Conservation (phyloP, 2,113 vertebrate species). For the Pelmatolapia mariae region DNA sequence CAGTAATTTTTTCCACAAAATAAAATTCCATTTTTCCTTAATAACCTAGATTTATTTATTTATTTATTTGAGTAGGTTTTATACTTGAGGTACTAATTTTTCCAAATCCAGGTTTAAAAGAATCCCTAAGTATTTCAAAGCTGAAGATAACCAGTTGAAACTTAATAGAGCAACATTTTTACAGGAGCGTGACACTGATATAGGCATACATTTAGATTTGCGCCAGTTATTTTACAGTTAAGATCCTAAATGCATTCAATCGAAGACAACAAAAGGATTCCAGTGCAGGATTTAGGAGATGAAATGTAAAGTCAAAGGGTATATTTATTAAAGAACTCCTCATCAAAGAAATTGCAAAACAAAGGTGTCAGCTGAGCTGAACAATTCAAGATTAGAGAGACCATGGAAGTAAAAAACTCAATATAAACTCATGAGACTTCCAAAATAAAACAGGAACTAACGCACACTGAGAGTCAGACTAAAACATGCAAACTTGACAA, state of each 20-base stretch:
- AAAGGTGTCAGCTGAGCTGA: background rate
- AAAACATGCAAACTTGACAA: background rate
- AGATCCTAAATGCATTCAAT: background rate
- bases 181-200: background rate
- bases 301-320: background rate
- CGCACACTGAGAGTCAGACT: background rate
- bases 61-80: background rate
- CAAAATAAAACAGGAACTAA: background rate
- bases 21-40: background rate
- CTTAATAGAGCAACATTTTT: background rate
- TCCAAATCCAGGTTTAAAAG: background rate
- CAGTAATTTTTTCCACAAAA: background rate
- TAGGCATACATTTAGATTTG: background rate
- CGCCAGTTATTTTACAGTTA: background rate
- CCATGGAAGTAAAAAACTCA: background rate
- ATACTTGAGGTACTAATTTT: background rate
- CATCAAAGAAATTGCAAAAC: background rate
- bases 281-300: background rate
- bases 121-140: background rate
- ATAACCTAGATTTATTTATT: background rate
- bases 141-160: background rate
- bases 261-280: background rate
- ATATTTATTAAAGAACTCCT: background rate
- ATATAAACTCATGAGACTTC: background rate
- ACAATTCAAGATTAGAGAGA: background rate